Evolutionary conservation across 2,797 vertebrate species (phyloP).

Genomic region (Scolopax bukidnonensis): DNA sequence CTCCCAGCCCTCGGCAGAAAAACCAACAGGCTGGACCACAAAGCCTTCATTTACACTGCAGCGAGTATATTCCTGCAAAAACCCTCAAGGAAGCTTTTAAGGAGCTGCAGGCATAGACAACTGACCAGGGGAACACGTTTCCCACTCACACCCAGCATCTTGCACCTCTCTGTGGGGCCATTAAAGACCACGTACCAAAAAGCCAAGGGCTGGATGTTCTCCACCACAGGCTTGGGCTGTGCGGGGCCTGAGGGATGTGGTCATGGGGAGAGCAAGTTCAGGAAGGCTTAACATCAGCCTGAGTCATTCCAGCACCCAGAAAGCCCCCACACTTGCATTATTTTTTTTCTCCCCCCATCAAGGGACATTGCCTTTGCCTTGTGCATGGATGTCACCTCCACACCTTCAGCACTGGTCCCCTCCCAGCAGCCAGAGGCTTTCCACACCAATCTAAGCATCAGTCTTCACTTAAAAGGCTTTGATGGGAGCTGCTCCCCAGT

Average conservation of each 20-base stretch:
- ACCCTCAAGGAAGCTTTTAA: neutral
- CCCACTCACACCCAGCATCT: neutral
- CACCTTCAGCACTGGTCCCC: neutral
- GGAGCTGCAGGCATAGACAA: neutral
- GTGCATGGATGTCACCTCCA: rapidly evolving
- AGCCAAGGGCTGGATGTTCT: neutral
- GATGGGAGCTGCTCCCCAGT: neutral
- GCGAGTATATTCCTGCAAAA: neutral
- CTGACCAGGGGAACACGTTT: neutral
- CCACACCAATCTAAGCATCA: neutral
- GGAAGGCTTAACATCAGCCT: neutral
- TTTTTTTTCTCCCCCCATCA: neutral
- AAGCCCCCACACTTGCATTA: neutral
- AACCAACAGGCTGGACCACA: neutral
- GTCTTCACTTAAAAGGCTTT: neutral
- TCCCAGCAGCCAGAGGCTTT: neutral
- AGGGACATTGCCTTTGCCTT: neutral
- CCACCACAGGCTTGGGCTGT: neutral
- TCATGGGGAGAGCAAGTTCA: neutral
- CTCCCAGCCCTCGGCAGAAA: neutral
- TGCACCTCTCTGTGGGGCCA: rapidly evolving
- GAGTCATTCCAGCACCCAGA: neutral
- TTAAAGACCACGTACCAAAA: rapidly evolving
- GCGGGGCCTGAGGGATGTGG: rapidly evolving
- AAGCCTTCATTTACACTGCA: neutral